Base-by-base conservation (phyloP, 2,113 vertebrate genomes). In the Aramus guarauna region DNA sequence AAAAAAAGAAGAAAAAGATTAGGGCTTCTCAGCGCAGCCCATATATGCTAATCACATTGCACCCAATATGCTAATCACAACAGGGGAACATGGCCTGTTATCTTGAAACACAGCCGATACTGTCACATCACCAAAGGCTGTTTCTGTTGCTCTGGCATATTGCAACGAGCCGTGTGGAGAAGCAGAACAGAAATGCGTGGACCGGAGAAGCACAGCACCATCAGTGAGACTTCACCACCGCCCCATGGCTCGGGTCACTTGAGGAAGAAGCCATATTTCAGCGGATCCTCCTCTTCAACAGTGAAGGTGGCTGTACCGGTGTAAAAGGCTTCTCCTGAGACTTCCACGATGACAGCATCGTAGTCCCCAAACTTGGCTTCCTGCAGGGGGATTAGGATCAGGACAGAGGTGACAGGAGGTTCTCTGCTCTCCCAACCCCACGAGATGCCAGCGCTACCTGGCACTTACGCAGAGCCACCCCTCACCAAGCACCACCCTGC, bases 311-410 rank as follows among this genome's bases (percentile, higher is more conserved):
- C 98, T 29, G 98, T 97, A 8, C 99, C 99, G 0, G 98, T 99
- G 95, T 99, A 99, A 97, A 99, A 98, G 10, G 99, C 99, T 97
- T 98, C 98, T 92, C 99, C 99, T 0, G 98, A 98, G 5, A 99
- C 99, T 97, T 99, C 99, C 90, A 99, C 99, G 11, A 99, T 86
- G 9, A 99, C 98, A 2, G 99, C 99, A 0, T 96, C 98, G 92
- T 99, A 99, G 56, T 98, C 97, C 34, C 99, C 99, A 92, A 98
- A 99, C 59, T 58, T 98, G 12, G 98, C 96, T 97, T 99, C 99
- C 99, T 99, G 92, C 69, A 81, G 90, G 94, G 63, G 30, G 26
- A 77, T 88, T 9, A 34, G 36, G 89, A 64, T 94, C 43, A 83
- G 47, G 12, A 74, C 5, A 74, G 84, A 68, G 27, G 27, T 1